phyloP scores from a whole-genome alignment of 2,113 vertebrate genomes.

The Pampusana beccarii region DNA sequence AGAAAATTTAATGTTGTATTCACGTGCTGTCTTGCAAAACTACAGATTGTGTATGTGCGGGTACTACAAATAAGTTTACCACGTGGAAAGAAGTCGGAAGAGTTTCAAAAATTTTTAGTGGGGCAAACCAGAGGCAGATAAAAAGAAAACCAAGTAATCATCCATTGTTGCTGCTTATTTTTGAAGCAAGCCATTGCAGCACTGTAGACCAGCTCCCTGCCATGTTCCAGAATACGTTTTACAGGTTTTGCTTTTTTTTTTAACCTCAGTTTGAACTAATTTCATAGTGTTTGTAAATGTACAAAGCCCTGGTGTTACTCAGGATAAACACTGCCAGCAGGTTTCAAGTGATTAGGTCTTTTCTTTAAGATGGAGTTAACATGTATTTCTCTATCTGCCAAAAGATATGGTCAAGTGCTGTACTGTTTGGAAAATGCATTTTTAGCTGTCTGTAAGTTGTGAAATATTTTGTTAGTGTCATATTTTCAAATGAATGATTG shows the following conservation, averaged over 20 bases:
- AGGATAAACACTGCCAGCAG: background rate
- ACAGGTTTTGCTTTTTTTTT: background rate
- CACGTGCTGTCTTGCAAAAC: background rate
- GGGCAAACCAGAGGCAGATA: background rate
- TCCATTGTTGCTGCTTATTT: background rate
- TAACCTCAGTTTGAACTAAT: background rate
- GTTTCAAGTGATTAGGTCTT: background rate
- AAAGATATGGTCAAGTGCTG: background rate
- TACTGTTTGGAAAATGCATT: background rate
- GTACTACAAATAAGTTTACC: background rate
- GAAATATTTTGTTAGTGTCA: slow-evolving; percentile 9
- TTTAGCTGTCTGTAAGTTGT: background rate
- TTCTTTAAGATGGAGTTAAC: background rate
- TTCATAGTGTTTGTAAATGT: background rate
- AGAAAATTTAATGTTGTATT: background rate
- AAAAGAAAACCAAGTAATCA: background rate
- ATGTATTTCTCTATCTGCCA: background rate
- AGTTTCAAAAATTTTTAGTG: background rate
- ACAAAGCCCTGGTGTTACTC: background rate
- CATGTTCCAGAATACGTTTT: background rate
- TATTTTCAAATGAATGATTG: background rate
- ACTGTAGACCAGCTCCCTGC: background rate
- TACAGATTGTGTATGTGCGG: background rate
- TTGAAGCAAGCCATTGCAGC: background rate
- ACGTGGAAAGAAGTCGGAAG: background rate